Evolutionary conservation across 2,888 invertebrate genomes (phyloP), one percentile per base, ranked within the genome.

Genomic region (Rhodophaea formosa): DNA sequence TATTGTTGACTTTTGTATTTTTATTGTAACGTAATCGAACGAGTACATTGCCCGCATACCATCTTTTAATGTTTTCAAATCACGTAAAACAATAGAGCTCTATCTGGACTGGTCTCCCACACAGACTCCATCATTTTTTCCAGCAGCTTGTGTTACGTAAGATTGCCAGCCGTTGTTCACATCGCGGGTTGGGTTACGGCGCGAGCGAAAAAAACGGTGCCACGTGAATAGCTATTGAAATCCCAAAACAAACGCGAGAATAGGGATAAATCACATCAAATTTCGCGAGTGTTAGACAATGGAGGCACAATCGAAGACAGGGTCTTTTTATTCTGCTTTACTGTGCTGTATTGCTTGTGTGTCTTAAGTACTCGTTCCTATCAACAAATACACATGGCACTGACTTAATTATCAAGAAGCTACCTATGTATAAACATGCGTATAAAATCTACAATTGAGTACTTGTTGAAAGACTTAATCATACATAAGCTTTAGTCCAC

Each of bases 251-350:
- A 62, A 46, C 8, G 61, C 59, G 58, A 45, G 23, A 56, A 70
- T 68, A 71, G 65, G 61, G 53, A 62, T 69, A 69, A 68, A 72
- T 68, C 67, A 70, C 69, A 71, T 67, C 69, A 67, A 72, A 72
- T 69, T 74, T 72, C 67, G 72, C 68, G 63, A 64, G 55, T 60
- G 62, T 66, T 69, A 73, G 72, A 76, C 77, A 76, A 78, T 67
- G 65, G 65, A 57, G 53, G 53, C 58, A 53, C 67, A 64, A 65
- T 61, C 42, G 53, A 43, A 23, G 53, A 53, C 43, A 2, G 16
- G 15, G 39, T 8, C n/a, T 14, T 12, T 35, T 16, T n/a, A 17
- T 15, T 39, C 23, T 43, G 43, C 32, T 14, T n/a, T n/a, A n/a
- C 2, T 14, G 8, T 16, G 17, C 2, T 29, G 23, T 46, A 12